Percentiles rank a stretch among this genome's conserved stretches.
phyloP scores from a whole-genome alignment of 2,888 invertebrate species.

The Caenorhabditis sp. region DNA sequence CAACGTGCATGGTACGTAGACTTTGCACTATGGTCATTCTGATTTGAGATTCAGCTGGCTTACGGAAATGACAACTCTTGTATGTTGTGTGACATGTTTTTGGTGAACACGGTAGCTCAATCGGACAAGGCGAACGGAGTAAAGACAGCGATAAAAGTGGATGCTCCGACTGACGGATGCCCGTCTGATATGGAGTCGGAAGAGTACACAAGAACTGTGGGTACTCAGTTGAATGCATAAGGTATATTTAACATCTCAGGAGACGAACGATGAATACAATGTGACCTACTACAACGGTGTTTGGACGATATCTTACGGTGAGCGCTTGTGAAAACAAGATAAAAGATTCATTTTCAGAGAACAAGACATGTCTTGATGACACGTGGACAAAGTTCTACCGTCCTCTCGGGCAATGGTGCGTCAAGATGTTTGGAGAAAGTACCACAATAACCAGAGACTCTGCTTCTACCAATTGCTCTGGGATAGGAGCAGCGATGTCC shows the following conservation, averaged over 20 bases:
- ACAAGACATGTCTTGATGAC: neutral
- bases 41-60: neutral
- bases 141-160: conserved; percentile 1
- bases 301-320: neutral
- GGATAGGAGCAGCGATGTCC: neutral
- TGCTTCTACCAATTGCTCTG: neutral
- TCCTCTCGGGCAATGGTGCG: conserved; percentile 2
- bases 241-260: no score
- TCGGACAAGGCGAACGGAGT: neutral
- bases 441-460: neutral
- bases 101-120: neutral
- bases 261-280: neutral
- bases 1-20: conserved; percentile 1
- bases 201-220: conserved; percentile 1
- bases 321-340: neutral
- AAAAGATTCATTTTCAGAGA: neutral
- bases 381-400: conserved; percentile 13
- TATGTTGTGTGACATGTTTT: neutral
- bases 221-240: no score
- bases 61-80: conserved; percentile 9
- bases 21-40: neutral
- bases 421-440: neutral
- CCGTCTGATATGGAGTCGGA: neutral
- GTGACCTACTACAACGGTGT: neutral
- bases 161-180: conserved; percentile 10